Percentiles rank a stretch among this genome's conserved stretches.
Conservation (phyloP, 2,888 invertebrate species). For the Eilema depressum region DNA sequence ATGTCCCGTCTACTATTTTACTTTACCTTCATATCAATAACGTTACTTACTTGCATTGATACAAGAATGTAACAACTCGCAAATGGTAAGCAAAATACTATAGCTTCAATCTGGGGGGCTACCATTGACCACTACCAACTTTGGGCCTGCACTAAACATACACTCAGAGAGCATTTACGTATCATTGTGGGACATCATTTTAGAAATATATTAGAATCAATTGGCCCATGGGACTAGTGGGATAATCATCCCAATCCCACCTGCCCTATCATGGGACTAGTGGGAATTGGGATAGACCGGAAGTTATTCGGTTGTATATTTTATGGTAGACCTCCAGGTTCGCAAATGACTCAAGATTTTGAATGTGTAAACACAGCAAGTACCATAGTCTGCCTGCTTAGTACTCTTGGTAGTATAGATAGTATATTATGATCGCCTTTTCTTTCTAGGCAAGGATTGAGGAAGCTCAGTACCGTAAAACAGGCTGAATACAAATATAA, state of each 20-base stretch:
- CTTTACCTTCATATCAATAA: no score
- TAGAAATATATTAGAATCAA: no score
- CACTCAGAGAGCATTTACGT: no score
- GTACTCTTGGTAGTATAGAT: not conserved
- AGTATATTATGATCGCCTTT: not conserved
- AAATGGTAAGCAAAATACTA: no score
- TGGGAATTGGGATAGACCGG: not conserved
- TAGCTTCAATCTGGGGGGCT: not conserved
- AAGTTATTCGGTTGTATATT: not conserved
- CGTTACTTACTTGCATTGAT: not conserved
- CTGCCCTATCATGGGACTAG: not conserved
- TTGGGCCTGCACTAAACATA: no score
- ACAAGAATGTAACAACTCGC: not conserved
- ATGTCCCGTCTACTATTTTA: no score
- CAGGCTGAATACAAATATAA: not conserved
- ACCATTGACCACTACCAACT: not conserved
- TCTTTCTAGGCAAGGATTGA: not conserved
- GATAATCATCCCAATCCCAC: not conserved
- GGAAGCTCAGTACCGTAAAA: not conserved
- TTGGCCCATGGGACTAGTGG: not conserved
- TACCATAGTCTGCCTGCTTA: not conserved
- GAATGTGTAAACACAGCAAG: not conserved
- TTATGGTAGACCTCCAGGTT: not conserved
- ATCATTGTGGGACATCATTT: no score
- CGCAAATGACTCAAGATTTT: not conserved